Conservation (phyloP, 2,113 vertebrate species). For the Bettongia penicillata region DNA sequence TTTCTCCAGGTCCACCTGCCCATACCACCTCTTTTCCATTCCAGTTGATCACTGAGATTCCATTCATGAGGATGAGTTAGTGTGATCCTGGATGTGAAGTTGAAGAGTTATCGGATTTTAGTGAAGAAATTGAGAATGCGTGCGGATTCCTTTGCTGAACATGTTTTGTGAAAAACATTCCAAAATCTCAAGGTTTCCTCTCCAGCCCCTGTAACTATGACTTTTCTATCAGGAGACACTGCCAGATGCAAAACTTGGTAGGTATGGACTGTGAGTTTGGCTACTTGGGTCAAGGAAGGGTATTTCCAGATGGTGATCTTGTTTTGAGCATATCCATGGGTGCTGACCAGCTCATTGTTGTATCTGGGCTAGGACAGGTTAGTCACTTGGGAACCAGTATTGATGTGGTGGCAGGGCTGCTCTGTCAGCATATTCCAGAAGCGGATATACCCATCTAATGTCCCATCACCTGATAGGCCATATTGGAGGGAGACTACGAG, state of each 20-base stretch:
- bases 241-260: conserved; percentile 98
- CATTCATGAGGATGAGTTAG: conserved; percentile 76
- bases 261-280: conserved; percentile 97
- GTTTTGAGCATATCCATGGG: conserved; percentile 98
- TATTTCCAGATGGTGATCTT: conserved; percentile 99
- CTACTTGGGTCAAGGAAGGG: conserved; percentile 96
- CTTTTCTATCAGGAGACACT: conserved; percentile 99
- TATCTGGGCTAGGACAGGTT: conserved; percentile 99
- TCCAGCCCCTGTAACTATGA: conserved; percentile 97
- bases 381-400: conserved; percentile 98
- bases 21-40: conserved; percentile 50
- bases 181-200: conserved; percentile 98
- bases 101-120: conserved; percentile 90
- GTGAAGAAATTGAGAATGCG: conserved; percentile 96
- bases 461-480: conserved; percentile 94
- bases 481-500: conserved; percentile 98
- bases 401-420: conserved; percentile 96
- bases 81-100: not conserved
- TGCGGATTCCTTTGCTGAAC: conserved; percentile 95
- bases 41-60: conserved; percentile 44
- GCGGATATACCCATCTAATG: conserved; percentile 97
- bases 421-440: conserved; percentile 99
- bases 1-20: conserved; percentile 52
- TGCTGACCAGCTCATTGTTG: conserved; percentile 98
- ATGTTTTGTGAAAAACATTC: conserved; percentile 99